These are phyloP conservation scores for Saiga tatarica DNA, from an alignment of 2,113 vertebrate genomes.

Conservation along the genomic window DNA sequence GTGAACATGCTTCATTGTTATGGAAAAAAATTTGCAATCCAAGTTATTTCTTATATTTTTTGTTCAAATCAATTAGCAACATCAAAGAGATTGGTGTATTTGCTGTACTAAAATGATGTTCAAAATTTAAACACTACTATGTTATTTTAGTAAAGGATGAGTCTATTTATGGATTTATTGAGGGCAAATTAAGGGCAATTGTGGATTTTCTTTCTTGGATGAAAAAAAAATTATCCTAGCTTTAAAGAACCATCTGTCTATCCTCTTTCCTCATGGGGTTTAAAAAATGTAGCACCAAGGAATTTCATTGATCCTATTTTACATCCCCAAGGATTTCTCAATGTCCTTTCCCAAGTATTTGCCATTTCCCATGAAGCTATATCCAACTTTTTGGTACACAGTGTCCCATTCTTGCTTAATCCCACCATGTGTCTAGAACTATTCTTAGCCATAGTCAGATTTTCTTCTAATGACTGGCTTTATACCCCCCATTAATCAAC, in stretches of 20 bases:
- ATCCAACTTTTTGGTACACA: constrained; percentile 43
- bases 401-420: constrained; percentile 49
- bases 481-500: not conserved
- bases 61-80: not conserved
- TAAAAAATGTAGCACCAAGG: constrained; percentile 54
- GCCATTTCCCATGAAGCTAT: constrained; percentile 67
- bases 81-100: not conserved
- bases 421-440: not conserved
- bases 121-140: not conserved
- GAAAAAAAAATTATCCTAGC: not conserved
- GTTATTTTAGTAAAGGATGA: not conserved
- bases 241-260: constrained; percentile 62
- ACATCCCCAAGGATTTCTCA: constrained; percentile 48
- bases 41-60: not conserved
- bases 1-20: not conserved
- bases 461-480: constrained; percentile 23
- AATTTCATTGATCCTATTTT: constrained; percentile 68
- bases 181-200: constrained; percentile 48
- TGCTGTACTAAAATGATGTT: not conserved
- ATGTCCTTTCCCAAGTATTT: constrained; percentile 61
- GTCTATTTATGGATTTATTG: constrained; percentile 36
- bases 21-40: not conserved
- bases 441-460: constrained; percentile 49
- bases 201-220: constrained; percentile 44
- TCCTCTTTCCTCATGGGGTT: constrained; percentile 44